phyloP scores from a whole-genome alignment of 2,888 invertebrate genomes.

The Hirtodrosophila confusa region DNA sequence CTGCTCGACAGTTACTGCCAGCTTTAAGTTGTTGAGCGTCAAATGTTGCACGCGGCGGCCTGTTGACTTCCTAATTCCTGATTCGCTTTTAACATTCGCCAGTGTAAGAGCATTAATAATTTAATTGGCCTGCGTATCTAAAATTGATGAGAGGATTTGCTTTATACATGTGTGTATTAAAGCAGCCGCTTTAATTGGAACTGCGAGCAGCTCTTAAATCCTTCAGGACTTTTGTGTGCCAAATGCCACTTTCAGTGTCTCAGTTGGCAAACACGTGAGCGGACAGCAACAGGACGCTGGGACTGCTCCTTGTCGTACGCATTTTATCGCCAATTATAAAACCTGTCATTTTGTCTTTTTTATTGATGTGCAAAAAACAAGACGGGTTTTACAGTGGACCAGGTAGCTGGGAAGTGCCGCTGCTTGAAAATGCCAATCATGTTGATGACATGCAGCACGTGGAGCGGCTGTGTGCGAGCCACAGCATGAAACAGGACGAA shows the following conservation, averaged over 20 bases:
- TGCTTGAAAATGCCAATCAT: conserved; percentile 73
- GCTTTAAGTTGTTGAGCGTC: conserved; percentile 34
- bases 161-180: no score
- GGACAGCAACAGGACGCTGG: conserved; percentile 6
- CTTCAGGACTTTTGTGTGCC: conserved; percentile 2
- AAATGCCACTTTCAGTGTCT: conserved; percentile 21
- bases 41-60: conserved; percentile 13
- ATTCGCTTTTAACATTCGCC: conserved; percentile 15
- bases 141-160: no score
- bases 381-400: conserved; percentile 47
- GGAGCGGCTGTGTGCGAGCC: conserved; percentile 17
- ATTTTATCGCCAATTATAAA: conserved; percentile 77
- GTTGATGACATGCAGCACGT: conserved; percentile 52
- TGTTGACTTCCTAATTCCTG: background rate
- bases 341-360: conserved; percentile 69
- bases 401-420: conserved; percentile 32
- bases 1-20: conserved; percentile 23
- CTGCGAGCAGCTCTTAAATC: conserved; percentile 17
- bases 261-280: conserved; percentile 54
- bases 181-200: no score
- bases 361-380: conserved; percentile 48
- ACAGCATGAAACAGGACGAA: conserved; percentile 4
- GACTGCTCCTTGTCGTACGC: conserved; percentile 49
- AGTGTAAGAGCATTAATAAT: conserved; percentile 48
- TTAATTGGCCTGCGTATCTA: conserved; percentile 47